Evolutionary conservation across 1,140 invertebrate species (phyloP).

Genomic region (Eueides isabella): DNA sequence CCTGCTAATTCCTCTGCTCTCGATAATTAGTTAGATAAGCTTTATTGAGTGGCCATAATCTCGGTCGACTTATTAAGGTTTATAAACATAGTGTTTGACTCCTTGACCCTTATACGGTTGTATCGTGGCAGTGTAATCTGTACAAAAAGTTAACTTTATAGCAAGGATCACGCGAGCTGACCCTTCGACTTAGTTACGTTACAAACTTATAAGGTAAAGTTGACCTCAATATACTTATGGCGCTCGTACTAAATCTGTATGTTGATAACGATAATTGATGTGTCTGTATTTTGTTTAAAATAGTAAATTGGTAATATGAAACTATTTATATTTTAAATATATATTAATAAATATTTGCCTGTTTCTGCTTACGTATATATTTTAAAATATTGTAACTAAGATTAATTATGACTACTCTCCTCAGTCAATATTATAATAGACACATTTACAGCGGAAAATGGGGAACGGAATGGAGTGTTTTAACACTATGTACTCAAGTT

Average conservation of each 20-base stretch:
- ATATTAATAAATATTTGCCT: too few relatives aligned
- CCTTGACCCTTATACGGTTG: conserved; percentile 65
- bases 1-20: conserved; percentile 37
- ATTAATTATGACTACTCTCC: too few relatives aligned
- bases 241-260: conserved; percentile 32
- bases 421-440: too few relatives aligned
- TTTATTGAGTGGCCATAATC: conserved; percentile 61
- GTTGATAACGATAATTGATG: conserved; percentile 39
- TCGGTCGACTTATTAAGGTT: conserved; percentile 68
- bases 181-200: conserved; percentile 52
- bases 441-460: too few relatives aligned
- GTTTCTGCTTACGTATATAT: too few relatives aligned
- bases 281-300: conserved; percentile 34
- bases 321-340: not conserved
- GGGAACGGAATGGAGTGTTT: too few relatives aligned
- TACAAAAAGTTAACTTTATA: conserved; percentile 73
- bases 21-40: conserved; percentile 62
- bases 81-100: conserved; percentile 74
- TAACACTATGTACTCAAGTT: too few relatives aligned
- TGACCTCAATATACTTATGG: conserved; percentile 39
- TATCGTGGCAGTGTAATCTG: conserved; percentile 60
- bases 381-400: too few relatives aligned
- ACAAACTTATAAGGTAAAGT: conserved; percentile 39
- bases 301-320: not conserved
- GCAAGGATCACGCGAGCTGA: conserved; percentile 69